phyloP scores from a whole-genome alignment of 2,888 invertebrate genomes.

The Autographa pulchrina region DNA sequence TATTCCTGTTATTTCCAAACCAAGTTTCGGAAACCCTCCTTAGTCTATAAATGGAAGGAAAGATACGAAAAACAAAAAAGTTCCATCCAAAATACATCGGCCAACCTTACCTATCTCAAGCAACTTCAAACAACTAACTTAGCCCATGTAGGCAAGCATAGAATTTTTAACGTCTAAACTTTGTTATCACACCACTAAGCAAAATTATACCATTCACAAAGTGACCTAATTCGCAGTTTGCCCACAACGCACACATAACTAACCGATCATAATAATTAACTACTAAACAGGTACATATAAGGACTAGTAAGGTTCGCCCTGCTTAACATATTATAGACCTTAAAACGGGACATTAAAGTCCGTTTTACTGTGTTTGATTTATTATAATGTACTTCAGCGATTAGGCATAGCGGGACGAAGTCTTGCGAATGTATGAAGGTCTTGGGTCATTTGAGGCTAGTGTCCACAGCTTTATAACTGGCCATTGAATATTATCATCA shows the following conservation, averaged over 20 bases:
- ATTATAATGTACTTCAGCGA: conserved; percentile 50
- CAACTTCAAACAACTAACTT: background rate
- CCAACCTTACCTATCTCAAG: background rate
- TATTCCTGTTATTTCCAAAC: too few species aligned
- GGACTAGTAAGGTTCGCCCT: conserved; percentile 45
- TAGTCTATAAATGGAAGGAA: background rate
- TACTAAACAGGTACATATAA: conserved; percentile 70
- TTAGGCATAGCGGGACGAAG: conserved; percentile 56
- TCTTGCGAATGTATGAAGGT: conserved; percentile 58
- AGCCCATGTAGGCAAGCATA: background rate
- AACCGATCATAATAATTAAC: conserved; percentile 77
- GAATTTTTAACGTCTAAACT: background rate
- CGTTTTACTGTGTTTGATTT: conserved; percentile 51
- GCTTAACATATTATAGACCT: conserved; percentile 51
- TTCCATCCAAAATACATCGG: background rate
- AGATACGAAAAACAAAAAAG: background rate
- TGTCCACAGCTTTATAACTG: conserved; percentile 48
- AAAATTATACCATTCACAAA: conserved; percentile 35
- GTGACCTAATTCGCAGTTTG: conserved; percentile 50
- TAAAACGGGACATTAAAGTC: conserved; percentile 42
- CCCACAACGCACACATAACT: conserved; percentile 65
- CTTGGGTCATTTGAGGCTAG: conserved; percentile 44
- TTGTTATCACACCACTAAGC: conserved; percentile 14
- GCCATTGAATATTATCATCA: conserved; percentile 45
- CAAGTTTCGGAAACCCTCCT: background rate